Percentiles rank a stretch among this genome's conserved stretches.
These are phyloP conservation scores for Argyresthia albistria DNA, from an alignment of 2,888 invertebrate species.

Conservation along the genomic window DNA sequence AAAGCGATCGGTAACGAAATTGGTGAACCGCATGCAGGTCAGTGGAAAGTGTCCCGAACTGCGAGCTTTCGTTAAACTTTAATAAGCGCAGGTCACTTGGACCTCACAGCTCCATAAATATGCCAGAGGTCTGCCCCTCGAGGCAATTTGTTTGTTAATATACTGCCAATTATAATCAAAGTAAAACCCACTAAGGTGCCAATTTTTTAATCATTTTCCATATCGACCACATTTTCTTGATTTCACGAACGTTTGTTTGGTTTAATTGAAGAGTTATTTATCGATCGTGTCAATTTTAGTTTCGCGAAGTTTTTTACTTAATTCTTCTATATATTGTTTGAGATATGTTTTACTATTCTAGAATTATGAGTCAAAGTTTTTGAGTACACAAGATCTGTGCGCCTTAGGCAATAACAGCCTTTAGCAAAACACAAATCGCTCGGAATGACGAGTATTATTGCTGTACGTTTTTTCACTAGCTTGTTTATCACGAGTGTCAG, in stretches of 20 bases:
- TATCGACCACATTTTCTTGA: constrained; percentile 32
- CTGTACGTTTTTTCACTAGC: no score
- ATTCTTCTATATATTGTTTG: no score
- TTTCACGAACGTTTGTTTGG: constrained; percentile 18
- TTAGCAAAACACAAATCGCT: no score
- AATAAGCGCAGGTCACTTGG: constrained; percentile 44
- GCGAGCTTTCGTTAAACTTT: constrained; percentile 37
- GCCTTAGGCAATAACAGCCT: no score
- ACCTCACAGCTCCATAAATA: constrained; percentile 44
- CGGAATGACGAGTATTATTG: no score
- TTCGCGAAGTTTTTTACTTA: no score
- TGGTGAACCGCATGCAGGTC: constrained; percentile 44
- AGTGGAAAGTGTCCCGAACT: constrained; percentile 67
- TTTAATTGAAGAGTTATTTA: no score
- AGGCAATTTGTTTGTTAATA: constrained; percentile 63
- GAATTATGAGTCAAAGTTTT: no score
- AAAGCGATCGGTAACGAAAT: constrained; percentile 68
- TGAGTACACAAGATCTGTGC: no score
- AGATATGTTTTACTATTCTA: no score
- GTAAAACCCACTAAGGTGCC: constrained; percentile 42
- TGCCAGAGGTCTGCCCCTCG: constrained; percentile 57
- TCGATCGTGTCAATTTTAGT: no score
- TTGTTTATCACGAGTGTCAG: no score
- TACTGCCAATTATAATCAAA: constrained; percentile 61
- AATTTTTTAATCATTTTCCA: constrained; percentile 52